Base-by-base conservation (phyloP, 2,888 invertebrate species). In the Cosmia pyralina region DNA sequence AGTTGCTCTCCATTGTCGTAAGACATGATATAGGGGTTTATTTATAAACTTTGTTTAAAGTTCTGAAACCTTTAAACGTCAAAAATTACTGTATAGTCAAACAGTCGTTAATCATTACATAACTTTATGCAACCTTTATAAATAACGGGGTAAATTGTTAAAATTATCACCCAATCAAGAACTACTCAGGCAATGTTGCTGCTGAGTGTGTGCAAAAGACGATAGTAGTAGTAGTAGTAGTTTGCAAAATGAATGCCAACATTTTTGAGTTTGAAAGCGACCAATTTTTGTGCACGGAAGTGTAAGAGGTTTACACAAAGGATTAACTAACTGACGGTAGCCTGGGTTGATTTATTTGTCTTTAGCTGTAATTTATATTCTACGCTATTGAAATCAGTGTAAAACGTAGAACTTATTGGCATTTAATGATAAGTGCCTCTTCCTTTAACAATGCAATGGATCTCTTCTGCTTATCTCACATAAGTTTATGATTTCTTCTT, bases 341-440 rank as follows among this genome's bases (percentile, higher is more conserved):
- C 68, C 71, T 81, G 76, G 77, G 76, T 83, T 85, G 86, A 85
- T 88, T 88, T 87, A 86, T 86, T 83, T 82, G 86, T 85, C 77
- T 87, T 87, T 83, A 64, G 48, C 41, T 64, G 75, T 84, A 83
- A 86, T 88, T 82, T 79, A 82, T 81, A 79, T 76, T 71, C 44
- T 69, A 57, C 48, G 59, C 58, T 69, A 75, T 72, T 70, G 62
- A 81, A 81, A 71, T 76, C 64, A 69, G 44, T 34, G 67, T 41
- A 28, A 28, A 59, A 59, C 8, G 64, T 28, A 19, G 15, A 68
- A 67, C 46, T 80, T 78, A 77, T 55, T 63, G 41, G 58, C 7
- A 15, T 63, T 34, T 58, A 69, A 28, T 66, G 57, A 58, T 53
- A 46, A 63, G 50, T 63, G 57, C 28, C 1, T 60, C 41, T 11